Percentiles rank a stretch among this genome's conserved stretches.
Conservation (phyloP, 2,888 invertebrate genomes). For the Maniola hyperantus region DNA sequence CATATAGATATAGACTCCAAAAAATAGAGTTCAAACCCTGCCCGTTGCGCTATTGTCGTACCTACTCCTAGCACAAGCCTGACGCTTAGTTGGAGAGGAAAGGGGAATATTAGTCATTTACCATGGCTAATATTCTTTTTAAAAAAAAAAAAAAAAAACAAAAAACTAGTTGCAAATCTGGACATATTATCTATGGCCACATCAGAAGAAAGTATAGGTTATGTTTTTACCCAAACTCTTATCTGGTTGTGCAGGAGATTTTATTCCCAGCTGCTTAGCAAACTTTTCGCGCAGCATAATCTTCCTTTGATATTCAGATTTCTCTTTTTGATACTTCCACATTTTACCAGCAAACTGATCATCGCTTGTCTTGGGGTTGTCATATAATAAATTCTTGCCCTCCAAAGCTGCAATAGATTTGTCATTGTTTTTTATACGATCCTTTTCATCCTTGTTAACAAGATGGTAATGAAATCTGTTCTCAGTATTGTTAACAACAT, state of each 20-base stretch:
- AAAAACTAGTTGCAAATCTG: no score
- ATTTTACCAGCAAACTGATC: slow-evolving; percentile 58
- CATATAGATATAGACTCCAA: no score
- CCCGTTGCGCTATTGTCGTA: no score
- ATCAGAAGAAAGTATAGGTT: no score
- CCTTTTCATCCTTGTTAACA: slow-evolving; percentile 61
- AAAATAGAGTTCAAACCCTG: no score
- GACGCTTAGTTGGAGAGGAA: no score
- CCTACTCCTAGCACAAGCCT: no score
- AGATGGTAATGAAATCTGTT: slow-evolving; percentile 60
- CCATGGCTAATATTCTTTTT: no score
- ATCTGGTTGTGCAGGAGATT: slow-evolving; percentile 53
- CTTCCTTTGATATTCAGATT: slow-evolving; percentile 57
- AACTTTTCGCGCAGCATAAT: slow-evolving; percentile 65
- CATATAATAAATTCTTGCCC: slow-evolving; percentile 67
- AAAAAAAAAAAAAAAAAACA: no score
- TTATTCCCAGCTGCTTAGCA: slow-evolving; percentile 58
- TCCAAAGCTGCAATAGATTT: slow-evolving; percentile 72
- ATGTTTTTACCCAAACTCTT: slow-evolving; percentile 57
- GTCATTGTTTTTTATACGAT: slow-evolving; percentile 70
- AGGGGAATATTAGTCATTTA: no score
- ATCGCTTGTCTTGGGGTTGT: slow-evolving; percentile 50
- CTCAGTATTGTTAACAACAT: slow-evolving; percentile 50
- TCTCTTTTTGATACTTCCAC: slow-evolving; percentile 62
- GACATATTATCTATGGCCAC: no score